Evolutionary conservation across 2,113 vertebrate genomes (phyloP).

Genomic region (Solea solea): DNA sequence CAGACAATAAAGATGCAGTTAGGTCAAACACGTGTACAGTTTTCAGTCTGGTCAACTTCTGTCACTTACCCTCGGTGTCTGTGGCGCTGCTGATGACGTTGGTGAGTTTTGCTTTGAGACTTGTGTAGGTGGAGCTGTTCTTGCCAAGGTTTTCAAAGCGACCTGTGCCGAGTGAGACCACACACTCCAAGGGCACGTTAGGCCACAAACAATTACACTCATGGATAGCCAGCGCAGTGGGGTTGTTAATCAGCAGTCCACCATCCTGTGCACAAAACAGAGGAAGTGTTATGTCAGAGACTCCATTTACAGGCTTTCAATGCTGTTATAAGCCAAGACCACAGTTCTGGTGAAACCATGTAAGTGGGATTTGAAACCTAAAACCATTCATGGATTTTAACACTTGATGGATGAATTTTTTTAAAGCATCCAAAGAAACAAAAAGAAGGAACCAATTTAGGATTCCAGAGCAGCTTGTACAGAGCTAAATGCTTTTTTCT

Average conservation of each 20-base stretch:
- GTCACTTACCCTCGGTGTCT: constrained; percentile 89
- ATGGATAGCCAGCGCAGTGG: constrained; percentile 91
- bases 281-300: constrained; percentile 20
- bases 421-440: constrained; percentile 34
- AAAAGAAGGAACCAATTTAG: constrained; percentile 27
- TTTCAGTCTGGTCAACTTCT: too few relatives aligned
- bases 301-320: constrained; percentile 5
- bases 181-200: constrained; percentile 88
- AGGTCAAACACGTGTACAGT: too few relatives aligned
- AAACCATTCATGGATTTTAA: constrained; percentile 40
- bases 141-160: constrained; percentile 85
- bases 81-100: constrained; percentile 97
- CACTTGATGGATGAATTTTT: constrained; percentile 31
- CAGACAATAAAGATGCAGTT: too few relatives aligned
- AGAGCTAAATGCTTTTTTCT: constrained; percentile 28
- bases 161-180: constrained; percentile 92
- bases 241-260: constrained; percentile 95
- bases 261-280: constrained; percentile 85
- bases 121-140: constrained; percentile 85
- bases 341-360: constrained; percentile 28
- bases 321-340: constrained; percentile 23
- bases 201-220: constrained; percentile 96
- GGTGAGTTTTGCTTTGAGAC: constrained; percentile 91
- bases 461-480: constrained; percentile 21
- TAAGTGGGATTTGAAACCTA: constrained; percentile 25